Evolutionary conservation across 2,888 invertebrate genomes (phyloP), one percentile per base, ranked within the genome.

Genomic region (Cheilosia scutellata): DNA sequence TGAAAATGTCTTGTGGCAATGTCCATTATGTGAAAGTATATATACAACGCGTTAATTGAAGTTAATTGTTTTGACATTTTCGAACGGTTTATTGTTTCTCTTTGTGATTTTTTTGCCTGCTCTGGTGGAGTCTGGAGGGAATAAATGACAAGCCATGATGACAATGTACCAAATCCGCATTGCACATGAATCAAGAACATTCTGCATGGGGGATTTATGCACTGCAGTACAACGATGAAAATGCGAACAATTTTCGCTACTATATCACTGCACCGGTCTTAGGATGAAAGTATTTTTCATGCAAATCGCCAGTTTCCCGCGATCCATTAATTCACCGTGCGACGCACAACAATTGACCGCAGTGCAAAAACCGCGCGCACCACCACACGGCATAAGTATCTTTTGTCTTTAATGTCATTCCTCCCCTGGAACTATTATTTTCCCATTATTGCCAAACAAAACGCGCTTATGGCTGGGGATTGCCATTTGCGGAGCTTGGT

Each of bases 401-500:
- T 84, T 84, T 84, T 84, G 80, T 84, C 70, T 84, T 84, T 75
- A 57, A 55, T 79, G 78, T 31, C 66, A 68, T 58, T 74, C 72
- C 55, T 55, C 70, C 65, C 65, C 47, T 29, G 70, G 65, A 80
- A 84, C 84, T 84, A 80, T 84, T 84, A 84, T 80, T 80, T 84
- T 75, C 70, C 79, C 80, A 84, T 84, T 80, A 84, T 84, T 84
- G 75, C 84, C 84, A 80, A 80, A 84, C 74, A 84, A 84, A 75
- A 84, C 70, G 65, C 80, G 65, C 66, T 29, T 65, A 80, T 55
- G 68, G 40, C 31, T 55, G 49, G 11, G 51, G 25, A 9, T 25
- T 25, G 11, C 55, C 74, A 42, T 70, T 70, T 51, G 62, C 20
- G 72, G 40, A 72, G 42, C 51, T 74, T 60, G 40, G 16, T 74